A percentile compares a stretch with the other conserved stretches of the same genome.
phyloP scores from a whole-genome alignment of 2,113 vertebrate species.

The Silurus asotus region DNA sequence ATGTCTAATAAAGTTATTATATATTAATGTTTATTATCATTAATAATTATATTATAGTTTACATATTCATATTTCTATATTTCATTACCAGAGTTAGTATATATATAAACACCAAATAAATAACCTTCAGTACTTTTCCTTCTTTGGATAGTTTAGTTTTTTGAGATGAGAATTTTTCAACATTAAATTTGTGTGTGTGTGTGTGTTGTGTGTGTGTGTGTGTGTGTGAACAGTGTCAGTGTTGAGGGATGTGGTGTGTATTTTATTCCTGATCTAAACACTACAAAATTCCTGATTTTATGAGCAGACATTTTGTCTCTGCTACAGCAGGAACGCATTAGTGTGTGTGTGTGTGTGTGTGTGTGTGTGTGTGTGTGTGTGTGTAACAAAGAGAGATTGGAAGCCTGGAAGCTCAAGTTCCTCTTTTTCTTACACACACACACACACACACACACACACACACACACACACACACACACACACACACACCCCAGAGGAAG shows the following conservation, averaged over 20 bases:
- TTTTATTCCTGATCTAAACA: slow-evolving; percentile 4
- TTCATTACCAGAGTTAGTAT: not conserved
- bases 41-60: not conserved
- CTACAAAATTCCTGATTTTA: slow-evolving; percentile 42
- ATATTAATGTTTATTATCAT: not conserved
- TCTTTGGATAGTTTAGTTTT: no score
- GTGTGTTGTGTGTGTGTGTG: not conserved
- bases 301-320: slow-evolving; percentile 44
- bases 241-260: slow-evolving; percentile 6
- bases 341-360: slow-evolving; percentile 28
- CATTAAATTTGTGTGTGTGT: not conserved
- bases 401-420: slow-evolving; percentile 5
- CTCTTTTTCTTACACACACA: not conserved
- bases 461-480: slow-evolving; percentile 18
- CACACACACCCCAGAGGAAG: slow-evolving; percentile 21
- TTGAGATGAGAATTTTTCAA: not conserved
- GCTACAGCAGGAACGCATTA: slow-evolving; percentile 37
- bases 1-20: no score
- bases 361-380: slow-evolving; percentile 4
- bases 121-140: no score
- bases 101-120: no score
- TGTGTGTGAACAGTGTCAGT: slow-evolving; percentile 4
- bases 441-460: slow-evolving; percentile 20
- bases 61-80: not conserved
- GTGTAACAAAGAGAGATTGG: not conserved